Conservation (phyloP, 2,113 vertebrate species). For the Sphyrna mokarran region DNA sequence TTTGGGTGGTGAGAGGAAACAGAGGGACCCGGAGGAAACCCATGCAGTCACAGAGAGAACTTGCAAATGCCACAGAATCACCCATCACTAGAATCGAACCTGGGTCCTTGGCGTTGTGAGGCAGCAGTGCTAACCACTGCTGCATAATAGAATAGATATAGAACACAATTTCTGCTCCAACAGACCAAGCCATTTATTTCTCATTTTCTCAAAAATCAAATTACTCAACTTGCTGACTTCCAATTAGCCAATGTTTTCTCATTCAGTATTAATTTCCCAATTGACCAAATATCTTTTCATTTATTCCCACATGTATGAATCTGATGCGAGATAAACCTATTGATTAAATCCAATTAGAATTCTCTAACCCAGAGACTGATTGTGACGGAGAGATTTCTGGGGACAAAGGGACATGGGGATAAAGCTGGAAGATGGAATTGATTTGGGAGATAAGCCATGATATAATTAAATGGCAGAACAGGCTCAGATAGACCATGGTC, state of each 20-base stretch:
- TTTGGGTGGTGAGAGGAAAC: too few relatives aligned
- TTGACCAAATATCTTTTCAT: not conserved
- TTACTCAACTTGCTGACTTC: not conserved
- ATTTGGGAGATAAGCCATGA: too few relatives aligned
- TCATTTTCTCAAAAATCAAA: not conserved
- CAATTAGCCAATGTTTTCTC: not conserved
- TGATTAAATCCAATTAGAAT: not conserved
- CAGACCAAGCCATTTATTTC: not conserved
- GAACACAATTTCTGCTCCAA: not conserved
- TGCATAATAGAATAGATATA: not conserved
- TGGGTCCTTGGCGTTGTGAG: too few relatives aligned
- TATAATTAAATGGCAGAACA: too few relatives aligned
- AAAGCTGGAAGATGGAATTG: too few relatives aligned
- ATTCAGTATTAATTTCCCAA: not conserved
- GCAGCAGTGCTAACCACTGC: too few relatives aligned
- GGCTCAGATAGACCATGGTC: not conserved
- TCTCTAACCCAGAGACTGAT: not conserved
- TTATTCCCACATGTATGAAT: not conserved
- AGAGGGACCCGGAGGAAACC: too few relatives aligned
- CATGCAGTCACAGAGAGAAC: too few relatives aligned
- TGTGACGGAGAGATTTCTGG: too few relatives aligned
- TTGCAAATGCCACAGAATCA: too few relatives aligned
- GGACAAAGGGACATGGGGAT: too few relatives aligned
- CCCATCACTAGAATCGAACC: too few relatives aligned
- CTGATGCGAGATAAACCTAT: not conserved